Evolutionary conservation across 2,888 invertebrate genomes (phyloP).

Genomic region (Hirtodrosophila alboralis): DNA sequence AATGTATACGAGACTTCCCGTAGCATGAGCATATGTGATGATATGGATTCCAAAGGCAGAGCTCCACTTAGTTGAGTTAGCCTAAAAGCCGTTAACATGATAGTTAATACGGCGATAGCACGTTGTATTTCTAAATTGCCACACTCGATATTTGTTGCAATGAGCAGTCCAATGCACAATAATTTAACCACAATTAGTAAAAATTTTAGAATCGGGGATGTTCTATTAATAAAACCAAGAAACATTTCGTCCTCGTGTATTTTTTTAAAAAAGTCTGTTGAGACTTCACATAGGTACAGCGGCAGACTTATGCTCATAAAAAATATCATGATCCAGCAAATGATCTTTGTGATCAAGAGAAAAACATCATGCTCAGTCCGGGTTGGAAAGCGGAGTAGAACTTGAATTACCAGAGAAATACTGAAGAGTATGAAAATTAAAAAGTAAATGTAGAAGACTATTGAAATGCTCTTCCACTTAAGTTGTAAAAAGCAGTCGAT

Average conservation of each 20-base stretch:
- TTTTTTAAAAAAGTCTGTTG: too few species aligned
- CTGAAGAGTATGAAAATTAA: constrained; percentile 88
- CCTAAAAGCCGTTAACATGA: constrained; percentile 90
- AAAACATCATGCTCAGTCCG: constrained; percentile 87
- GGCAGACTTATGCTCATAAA: constrained; percentile 84
- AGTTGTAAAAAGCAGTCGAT: constrained; percentile 91
- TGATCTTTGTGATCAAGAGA: constrained; percentile 85
- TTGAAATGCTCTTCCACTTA: constrained; percentile 91
- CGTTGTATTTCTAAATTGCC: constrained; percentile 86
- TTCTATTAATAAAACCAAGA: too few species aligned
- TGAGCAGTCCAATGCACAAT: constrained; percentile 88
- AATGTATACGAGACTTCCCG: constrained; percentile 91
- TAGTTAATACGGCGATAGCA: constrained; percentile 89
- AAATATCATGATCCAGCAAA: constrained; percentile 51
- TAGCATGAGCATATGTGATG: constrained; percentile 92
- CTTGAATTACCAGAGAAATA: constrained; percentile 87
- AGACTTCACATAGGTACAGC: too few species aligned
- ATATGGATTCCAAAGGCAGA: constrained; percentile 87
- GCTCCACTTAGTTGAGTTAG: constrained; percentile 90
- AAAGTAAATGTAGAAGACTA: constrained; percentile 89
- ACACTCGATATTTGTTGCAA: constrained; percentile 86
- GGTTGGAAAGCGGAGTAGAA: constrained; percentile 87
- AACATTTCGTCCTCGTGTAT: too few species aligned
- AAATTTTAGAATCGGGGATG: too few species aligned
- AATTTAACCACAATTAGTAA: too few species aligned